Evolutionary conservation across 2,888 invertebrate genomes (phyloP), one percentile per base, ranked within the genome.

Genomic region (Nasonia oneida): DNA sequence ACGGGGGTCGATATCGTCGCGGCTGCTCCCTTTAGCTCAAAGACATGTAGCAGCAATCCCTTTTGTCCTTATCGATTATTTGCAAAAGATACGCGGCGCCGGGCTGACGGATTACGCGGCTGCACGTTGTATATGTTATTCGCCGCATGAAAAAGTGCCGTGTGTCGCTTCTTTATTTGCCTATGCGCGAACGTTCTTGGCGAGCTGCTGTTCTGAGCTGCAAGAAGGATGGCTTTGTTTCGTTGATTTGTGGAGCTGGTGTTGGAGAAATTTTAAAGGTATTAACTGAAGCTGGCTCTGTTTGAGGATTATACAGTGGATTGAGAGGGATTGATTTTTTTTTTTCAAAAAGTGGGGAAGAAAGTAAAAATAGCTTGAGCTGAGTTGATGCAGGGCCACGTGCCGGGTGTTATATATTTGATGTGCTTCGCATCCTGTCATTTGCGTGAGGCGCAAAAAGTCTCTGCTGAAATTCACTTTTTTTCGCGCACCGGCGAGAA

Each of bases 41-140:
- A 67, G 47, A 76, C n/a, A 33, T 18, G 29, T n/a, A 12, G 8
- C 2, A 61, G n/a, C 8, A n/a, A 10, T 50, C 71, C 47, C 33
- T 47, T 64, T 83, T 83, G 73, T 73, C 73, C 73, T 47, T 73
- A 83, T 86, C 83, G 86, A 86, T 86, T 86, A 81, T 81, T 80
- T 80, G 83, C 75, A 61, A 33, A 71, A 80, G 83, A 85, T 85
- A 82, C 75, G 70, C n/a, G 70, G 84, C 81, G 78, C 85, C 85
- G 33, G n/a, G 75, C 53, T 67, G 50, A 77, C 71, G 81, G 85
- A 73, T 80, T 67, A 70, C 84, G 57, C 47, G 8, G 42, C 2
- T 23, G 12, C 23, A 12, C 10, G 14, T 47, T 12, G 73, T 39
- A 37, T 10, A 15, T 29, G 18, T 47, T 47, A 37, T 37, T 10